Evolutionary conservation across 2,113 vertebrate species (phyloP), one percentile per base, ranked within the genome.

Genomic region (Sylvilagus bachmani): DNA sequence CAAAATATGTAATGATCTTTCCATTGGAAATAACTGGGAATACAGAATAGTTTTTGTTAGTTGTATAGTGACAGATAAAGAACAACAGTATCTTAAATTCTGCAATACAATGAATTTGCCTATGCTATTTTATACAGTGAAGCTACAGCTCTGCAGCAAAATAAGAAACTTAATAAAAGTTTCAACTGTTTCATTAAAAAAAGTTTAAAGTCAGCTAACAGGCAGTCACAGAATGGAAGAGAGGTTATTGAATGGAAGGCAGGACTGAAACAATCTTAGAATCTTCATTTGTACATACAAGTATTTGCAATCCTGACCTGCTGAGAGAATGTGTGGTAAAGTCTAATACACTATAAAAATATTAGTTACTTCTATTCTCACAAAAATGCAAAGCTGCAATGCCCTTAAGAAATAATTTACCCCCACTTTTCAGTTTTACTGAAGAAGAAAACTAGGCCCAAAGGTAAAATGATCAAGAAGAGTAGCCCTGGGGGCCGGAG

Each of bases 401-500:
- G 71, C 27, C 83, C 67, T 95, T 79, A 94, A 89, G 75, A 93
- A 93, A 67, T 93, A 38, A 95, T 53, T 78, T 78, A 73, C 38
- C 14, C 53, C 13, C 89, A 77, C 19, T 75, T 90, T 82, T 84
- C 27, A 62, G 9, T 88, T 87, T 89, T 94, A 89, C 19, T 75
- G 83, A 86, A 38, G 6, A 33, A 94, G 49, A 44, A 87, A 84
- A 95, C 31, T 16, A 89, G 19, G 74, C 25, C 92, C 86, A 96
- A 74, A 70, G 27, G n/a, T 92, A 96, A 95, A 95, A 92, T 53
- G 62, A 82, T n/a, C 77, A 88, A 90, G 33, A 91, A 74, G 10
- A 84, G 21, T 17, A 51, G 64, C 33, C 14, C 38, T 7, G 10
- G 44, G 44, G 44, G 44, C 6, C 44, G 44, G 44, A 44, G 44